Conservation (phyloP, 2,797 vertebrate species). For the Cottoperca gobio region DNA sequence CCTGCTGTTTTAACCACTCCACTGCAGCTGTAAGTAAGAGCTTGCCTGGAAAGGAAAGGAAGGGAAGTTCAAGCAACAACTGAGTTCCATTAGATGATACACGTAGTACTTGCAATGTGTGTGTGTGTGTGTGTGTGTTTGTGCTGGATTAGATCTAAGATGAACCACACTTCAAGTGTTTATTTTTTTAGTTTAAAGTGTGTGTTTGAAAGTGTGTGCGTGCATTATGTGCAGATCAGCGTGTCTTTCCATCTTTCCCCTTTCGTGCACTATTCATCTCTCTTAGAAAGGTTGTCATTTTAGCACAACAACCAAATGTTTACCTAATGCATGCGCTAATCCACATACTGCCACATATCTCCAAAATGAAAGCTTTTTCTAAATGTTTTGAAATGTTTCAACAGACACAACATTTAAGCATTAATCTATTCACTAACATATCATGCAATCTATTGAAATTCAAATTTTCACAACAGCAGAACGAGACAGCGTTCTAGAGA, state of each 20-base stretch:
- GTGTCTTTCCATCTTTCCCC: neutral
- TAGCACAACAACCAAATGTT: neutral
- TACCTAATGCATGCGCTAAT: neutral
- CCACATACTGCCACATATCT: neutral
- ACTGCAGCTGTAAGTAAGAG: slow-evolving; percentile 39
- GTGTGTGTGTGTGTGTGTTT: slow-evolving; percentile 4
- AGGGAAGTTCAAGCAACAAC: slow-evolving; percentile 25
- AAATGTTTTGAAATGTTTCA: neutral
- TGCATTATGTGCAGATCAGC: neutral
- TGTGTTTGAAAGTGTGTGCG: neutral
- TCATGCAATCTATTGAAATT: neutral
- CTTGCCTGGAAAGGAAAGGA: slow-evolving; percentile 3
- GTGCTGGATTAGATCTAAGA: neutral
- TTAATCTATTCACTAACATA: neutral
- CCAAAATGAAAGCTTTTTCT: neutral
- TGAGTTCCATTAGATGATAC: slow-evolving; percentile 41
- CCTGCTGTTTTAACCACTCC: slow-evolving; percentile 49
- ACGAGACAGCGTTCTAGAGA: slow-evolving; percentile 3
- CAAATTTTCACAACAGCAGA: neutral
- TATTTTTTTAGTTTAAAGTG: neutral
- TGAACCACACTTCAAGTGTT: slow-evolving; percentile 10
- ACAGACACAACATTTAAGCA: neutral
- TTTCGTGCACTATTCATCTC: neutral
- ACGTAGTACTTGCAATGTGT: neutral
- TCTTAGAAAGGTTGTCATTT: neutral